These are phyloP conservation scores for Eulemur coronatus DNA, from an alignment of 2,797 vertebrate species.

Conservation along the genomic window DNA sequence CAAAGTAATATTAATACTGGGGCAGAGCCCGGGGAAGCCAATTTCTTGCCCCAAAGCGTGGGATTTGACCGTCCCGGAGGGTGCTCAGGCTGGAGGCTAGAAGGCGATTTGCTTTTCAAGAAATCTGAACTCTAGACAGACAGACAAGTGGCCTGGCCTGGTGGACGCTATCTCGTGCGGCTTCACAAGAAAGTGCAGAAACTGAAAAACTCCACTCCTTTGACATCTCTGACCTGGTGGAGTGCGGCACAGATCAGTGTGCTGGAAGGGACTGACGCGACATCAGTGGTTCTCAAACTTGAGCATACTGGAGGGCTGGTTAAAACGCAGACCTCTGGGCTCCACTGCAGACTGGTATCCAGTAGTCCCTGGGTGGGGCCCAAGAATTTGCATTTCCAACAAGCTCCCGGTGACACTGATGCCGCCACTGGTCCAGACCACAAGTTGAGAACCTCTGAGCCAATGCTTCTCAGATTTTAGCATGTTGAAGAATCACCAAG, in stretches of 20 bases:
- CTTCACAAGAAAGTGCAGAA: background rate
- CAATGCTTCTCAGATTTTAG: background rate
- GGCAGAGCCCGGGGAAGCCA: background rate
- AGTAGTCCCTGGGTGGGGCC: background rate
- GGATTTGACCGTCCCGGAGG: background rate
- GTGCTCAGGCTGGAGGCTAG: background rate
- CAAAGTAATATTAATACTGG: background rate
- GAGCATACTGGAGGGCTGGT: fast-evolving
- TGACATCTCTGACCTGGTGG: background rate
- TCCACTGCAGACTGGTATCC: background rate
- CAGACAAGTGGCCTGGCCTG: background rate
- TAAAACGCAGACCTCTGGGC: background rate
- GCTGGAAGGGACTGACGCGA: fast-evolving
- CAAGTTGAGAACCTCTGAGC: background rate
- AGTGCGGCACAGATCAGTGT: background rate
- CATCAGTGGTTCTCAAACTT: background rate
- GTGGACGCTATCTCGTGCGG: background rate
- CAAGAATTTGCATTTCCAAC: background rate
- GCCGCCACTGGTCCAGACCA: too few species aligned
- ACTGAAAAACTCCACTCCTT: fast-evolving
- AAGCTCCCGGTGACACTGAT: background rate
- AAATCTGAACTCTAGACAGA: background rate
- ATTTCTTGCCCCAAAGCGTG: background rate
- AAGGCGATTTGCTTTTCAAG: background rate
- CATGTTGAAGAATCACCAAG: background rate